Conservation (phyloP, 2,797 vertebrate species). For the Siniperca obscura region DNA sequence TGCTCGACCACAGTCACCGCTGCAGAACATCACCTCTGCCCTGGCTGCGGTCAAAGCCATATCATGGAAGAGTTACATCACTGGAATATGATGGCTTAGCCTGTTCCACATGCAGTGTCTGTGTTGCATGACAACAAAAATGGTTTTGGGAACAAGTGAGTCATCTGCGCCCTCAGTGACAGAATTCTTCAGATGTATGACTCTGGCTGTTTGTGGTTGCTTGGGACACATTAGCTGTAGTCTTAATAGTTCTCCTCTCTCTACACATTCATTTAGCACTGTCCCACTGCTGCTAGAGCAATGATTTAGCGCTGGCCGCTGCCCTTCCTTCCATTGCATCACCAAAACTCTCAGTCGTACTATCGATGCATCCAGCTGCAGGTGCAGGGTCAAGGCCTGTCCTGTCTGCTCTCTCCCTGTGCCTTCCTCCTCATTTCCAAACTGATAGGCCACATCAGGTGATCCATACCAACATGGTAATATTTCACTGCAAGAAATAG, state of each 20-base stretch:
- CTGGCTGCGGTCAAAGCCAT: conserved; percentile 45
- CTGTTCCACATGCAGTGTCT: conserved; percentile 37
- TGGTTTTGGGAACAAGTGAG: conserved; percentile 21
- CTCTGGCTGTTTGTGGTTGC: conserved; percentile 49
- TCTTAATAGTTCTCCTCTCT: conserved; percentile 49
- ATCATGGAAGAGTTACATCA: conserved; percentile 58
- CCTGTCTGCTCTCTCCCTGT: conserved; percentile 77
- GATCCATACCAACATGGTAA: conserved; percentile 29
- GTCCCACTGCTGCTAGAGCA: conserved; percentile 71
- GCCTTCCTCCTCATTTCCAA: conserved; percentile 82
- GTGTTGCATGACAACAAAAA: conserved; percentile 44
- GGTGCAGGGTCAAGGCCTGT: conserved; percentile 58
- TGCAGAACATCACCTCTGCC: conserved; percentile 39
- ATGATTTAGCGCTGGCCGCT: conserved; percentile 79
- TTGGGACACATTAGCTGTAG: conserved; percentile 56
- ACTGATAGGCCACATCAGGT: conserved; percentile 49
- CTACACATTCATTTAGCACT: conserved; percentile 58
- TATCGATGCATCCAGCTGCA: conserved; percentile 65
- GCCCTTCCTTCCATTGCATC: conserved; percentile 54
- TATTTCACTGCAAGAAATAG: conserved; percentile 38
- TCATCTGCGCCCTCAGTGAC: conserved; percentile 35
- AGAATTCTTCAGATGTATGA: conserved; percentile 50
- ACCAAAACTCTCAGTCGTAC: conserved; percentile 56
- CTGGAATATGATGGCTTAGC: conserved; percentile 41
- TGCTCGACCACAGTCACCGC: conserved; percentile 35